Evolutionary conservation across 2,113 vertebrate genomes (phyloP), one percentile per base, ranked within the genome.

Genomic region (Hippocampus barbouri): DNA sequence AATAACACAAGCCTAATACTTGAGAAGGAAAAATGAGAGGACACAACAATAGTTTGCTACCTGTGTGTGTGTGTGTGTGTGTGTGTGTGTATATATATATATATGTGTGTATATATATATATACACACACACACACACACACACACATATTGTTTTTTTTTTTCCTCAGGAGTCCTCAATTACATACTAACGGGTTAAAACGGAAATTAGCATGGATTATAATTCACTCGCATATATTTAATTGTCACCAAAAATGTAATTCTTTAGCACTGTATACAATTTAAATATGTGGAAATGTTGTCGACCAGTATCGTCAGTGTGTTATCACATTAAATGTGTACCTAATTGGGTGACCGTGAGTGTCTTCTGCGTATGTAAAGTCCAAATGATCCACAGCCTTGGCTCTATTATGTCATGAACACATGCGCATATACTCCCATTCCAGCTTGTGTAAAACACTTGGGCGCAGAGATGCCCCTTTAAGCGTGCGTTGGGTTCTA

Each of bases 401-500:
- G 43, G 9, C 43, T 45, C 30, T 47, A 6, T 69, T 47, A 16
- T 49, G 8, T 66, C 64, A 70, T 62, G 68, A 69, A 63, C 40
- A 43, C 25, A 0, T 43, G 51, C 51, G 5, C 30, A 34, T 23
- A 12, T 40, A 49, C 3, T 43, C 70, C 56, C 68, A 60, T 11
- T 18, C 30, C 15, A 0, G 10, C 47, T 16, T 41, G 20, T 61
- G 15, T 30, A 51, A 9, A 64, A 8, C 67, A 27, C 65, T 10
- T 15, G 1, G 16, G 34, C 14, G 18, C 70, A 53, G 69, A 74
- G 51, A 73, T 77, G 66, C 45, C 40, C 70, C 57, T 83, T 54
- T 16, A 72, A 88, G 78, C 73, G 25, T 51, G 63, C 30, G 54
- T 54, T 25, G 38, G 34, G 4, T 65, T 86, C 89, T 89, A 89